Conservation (phyloP, 2,888 invertebrate species). For the Drosophila nigricruria region DNA sequence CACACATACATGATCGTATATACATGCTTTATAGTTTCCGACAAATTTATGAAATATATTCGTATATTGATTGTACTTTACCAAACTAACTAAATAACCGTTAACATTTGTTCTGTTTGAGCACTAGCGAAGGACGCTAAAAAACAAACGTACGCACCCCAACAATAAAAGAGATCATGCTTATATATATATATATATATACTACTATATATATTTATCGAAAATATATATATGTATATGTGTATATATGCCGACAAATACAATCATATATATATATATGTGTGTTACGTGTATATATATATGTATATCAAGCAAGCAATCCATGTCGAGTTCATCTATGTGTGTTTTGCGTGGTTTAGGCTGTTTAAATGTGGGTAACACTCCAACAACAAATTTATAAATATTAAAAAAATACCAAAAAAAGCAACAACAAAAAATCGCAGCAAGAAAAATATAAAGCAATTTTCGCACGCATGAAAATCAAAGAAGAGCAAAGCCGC, state of each 20-base stretch:
- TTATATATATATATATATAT: constrained; percentile 35
- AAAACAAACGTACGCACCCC: constrained; percentile 66
- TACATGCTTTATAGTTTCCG: constrained; percentile 51
- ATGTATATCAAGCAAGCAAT: constrained; percentile 68
- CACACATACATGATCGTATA: constrained; percentile 30
- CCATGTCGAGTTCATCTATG: constrained; percentile 85
- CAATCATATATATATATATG: constrained; percentile 26
- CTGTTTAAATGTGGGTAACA: constrained; percentile 81
- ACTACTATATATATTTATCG: not conserved
- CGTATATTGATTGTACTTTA: constrained; percentile 70
- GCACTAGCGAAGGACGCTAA: constrained; percentile 78
- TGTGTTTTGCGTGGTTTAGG: constrained; percentile 85
- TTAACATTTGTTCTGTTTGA: constrained; percentile 82
- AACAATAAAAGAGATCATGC: constrained; percentile 52
- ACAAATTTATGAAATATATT: constrained; percentile 56
- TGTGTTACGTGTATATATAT: constrained; percentile 26
- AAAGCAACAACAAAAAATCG: constrained; percentile 15
- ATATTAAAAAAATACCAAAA: constrained; percentile 16
- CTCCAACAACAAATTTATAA: constrained; percentile 33
- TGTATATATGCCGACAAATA: constrained; percentile 5
- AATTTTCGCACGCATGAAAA: constrained; percentile 51
- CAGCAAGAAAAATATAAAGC: constrained; percentile 11
- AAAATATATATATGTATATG: not conserved
- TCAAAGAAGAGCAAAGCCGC: constrained; percentile 23
- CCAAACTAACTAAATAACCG: constrained; percentile 75